Base-by-base conservation (phyloP, 2,797 vertebrate species). In the Apodemus agrarius region DNA sequence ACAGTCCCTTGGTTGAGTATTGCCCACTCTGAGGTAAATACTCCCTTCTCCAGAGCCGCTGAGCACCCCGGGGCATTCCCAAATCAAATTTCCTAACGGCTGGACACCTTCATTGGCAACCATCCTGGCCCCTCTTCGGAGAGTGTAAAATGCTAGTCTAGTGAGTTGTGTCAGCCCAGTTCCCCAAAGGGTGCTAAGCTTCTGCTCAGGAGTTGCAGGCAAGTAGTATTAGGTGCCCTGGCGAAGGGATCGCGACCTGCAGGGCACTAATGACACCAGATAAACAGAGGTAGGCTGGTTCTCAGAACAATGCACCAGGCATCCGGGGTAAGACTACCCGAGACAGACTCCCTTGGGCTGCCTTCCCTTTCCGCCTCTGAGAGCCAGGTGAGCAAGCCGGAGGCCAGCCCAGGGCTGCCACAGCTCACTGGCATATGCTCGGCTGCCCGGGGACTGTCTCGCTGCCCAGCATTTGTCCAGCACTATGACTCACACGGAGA, bases 261-360 rank as follows among this genome's bases (percentile, higher is more conserved):
- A 74, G 95, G 72, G 83, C 92, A 92, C 95, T 87, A 95, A 96
- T 91, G 86, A 98, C 95, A 96, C 87, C 79, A 90, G 96, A 97
- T 87, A 89, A 86, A 67, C 10, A 93, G 75, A 90, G 76, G 89
- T 31, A 65, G 75, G 78, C 34, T 67, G 88, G 84, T 72, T 94
- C 26, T 19, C 49, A 81, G 67, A 43, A 85, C 67, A 43, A 80
- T 97, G 46, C 0, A 29, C 90, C 92, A 72, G 82, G 0, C 96
- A 43, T 59, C 90, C 57, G 26, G 29, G 3, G 46, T 72, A 98
- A 94, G 89, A 93, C 88, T 93, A 93, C 79, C 87, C 0, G 59
- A 37, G 89, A 34, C 86, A 21, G 4, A 95, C n/a, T 98, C 97
- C 96, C 93, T 81, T 13, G 65, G 97, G 96, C 90, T 86, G 74